Evolutionary conservation across 2,797 vertebrate species (phyloP).

Genomic region (Sebastes matsubarae): DNA sequence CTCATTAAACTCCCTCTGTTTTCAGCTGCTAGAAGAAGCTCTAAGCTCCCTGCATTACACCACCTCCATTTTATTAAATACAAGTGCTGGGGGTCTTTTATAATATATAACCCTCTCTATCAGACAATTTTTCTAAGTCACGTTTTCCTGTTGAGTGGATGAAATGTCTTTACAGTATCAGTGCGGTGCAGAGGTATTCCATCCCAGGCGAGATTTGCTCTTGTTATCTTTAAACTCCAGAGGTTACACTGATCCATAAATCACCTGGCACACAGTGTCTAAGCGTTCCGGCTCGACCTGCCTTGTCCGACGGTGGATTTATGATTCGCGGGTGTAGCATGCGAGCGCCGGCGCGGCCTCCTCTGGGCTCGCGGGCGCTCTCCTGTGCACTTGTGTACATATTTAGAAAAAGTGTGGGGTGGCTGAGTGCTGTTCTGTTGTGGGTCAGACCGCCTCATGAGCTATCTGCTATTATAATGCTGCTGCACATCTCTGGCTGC

Average conservation of each 20-base stretch:
- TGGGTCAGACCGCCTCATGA: slow-evolving; percentile 49
- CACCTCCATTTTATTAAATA: slow-evolving; percentile 33
- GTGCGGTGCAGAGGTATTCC: slow-evolving; percentile 58
- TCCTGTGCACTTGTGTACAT: slow-evolving; percentile 72
- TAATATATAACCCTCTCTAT: slow-evolving; percentile 33
- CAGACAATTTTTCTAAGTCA: slow-evolving; percentile 34
- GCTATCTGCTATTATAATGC: slow-evolving; percentile 47
- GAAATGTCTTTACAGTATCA: slow-evolving; percentile 60
- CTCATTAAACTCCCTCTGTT: slow-evolving; percentile 63
- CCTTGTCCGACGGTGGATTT: slow-evolving; percentile 65
- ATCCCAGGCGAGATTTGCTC: slow-evolving; percentile 67
- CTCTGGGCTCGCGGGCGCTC: slow-evolving; percentile 52
- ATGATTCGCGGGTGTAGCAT: slow-evolving; percentile 53
- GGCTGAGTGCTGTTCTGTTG: slow-evolving; percentile 48
- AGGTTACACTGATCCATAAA: slow-evolving; percentile 75
- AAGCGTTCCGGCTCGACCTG: slow-evolving; percentile 60
- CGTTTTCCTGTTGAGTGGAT: slow-evolving; percentile 50
- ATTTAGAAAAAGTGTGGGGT: slow-evolving; percentile 71
- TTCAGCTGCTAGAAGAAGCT: slow-evolving; percentile 40
- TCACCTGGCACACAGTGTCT: slow-evolving; percentile 63
- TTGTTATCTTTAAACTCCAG: slow-evolving; percentile 80
- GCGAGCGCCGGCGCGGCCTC: slow-evolving; percentile 37
- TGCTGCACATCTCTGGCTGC: slow-evolving; percentile 42
- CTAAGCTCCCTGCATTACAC: slow-evolving; percentile 43
- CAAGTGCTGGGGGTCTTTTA: slow-evolving; percentile 24